Base-by-base conservation (phyloP, 2,113 vertebrate genomes). In the Leptodactylus fuscus region DNA sequence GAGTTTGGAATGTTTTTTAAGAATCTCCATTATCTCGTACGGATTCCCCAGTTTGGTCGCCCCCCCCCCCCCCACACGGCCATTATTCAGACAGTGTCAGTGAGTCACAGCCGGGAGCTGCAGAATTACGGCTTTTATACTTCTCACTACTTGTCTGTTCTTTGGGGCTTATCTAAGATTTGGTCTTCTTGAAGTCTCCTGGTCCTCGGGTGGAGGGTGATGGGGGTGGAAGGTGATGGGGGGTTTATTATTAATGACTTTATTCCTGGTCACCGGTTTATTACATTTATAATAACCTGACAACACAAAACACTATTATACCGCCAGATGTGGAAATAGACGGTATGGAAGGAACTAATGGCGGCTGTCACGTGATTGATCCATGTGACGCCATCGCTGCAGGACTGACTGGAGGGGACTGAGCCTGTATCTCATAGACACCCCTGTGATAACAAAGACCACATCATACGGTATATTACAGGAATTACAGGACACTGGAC, bases 91-190 rank as follows among this genome's bases (percentile, higher is more conserved):
- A 36, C 65, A 0, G 65, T 38, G 65, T 38, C 65, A 4, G 32
- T 20, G 15, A 69, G 32, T 20, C 65, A 38, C 65, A 69, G 65
- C 34, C 18, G 65, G 65, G 65, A 11, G 15, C 65, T 4, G 12
- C 6, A 18, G 22, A 69, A 69, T 38, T 36, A 69, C 22, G 32
- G 11, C 65, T 69, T 69, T 69, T 38, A 69, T 69, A 36, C 32
- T 16, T 38, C 38, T 69, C 65, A 38, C 9, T 32, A 20, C 27
- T 20, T 5, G 1, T 67, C 32, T 36, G 62, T 36, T 38, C 65
- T 69, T 36, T 36, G 65, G 65, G 65, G 34, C 22, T 69, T 69
- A 67, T 34, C 20, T 38, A 38, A 69, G 65, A 69, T 69, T 22
- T 38, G 22, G 65, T 38, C 32, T 34, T 67, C 29, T 18, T 9